A percentile compares a stretch with the other conserved stretches of the same genome.
phyloP scores from a whole-genome alignment of 1,140 invertebrate genomes.

The Cydia fagiglandana region DNA sequence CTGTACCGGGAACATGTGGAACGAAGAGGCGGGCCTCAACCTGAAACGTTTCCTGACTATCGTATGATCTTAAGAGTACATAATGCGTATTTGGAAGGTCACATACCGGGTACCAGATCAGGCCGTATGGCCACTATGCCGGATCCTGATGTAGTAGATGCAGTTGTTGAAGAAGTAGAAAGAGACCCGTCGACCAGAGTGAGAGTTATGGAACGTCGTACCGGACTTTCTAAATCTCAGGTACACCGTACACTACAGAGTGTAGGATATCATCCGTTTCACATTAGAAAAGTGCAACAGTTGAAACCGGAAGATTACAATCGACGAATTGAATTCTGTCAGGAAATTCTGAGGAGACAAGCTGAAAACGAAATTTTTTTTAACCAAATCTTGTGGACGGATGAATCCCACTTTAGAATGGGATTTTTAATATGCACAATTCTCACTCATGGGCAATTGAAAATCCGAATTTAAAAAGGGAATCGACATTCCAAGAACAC shows the following conservation, averaged over 20 bases:
- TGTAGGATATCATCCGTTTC: slow-evolving; percentile 8
- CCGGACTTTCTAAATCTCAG: neutral
- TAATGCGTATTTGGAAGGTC: too few species aligned
- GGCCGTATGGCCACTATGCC: neutral
- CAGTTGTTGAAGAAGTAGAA: neutral
- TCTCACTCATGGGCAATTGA: neutral
- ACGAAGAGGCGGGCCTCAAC: too few species aligned
- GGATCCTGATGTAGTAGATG: neutral
- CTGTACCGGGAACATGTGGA: too few species aligned
- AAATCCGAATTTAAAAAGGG: too few species aligned
- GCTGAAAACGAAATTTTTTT: slow-evolving; percentile 5
- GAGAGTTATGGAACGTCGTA: neutral
- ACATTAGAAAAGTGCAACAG: slow-evolving; percentile 11
- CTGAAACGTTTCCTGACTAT: too few species aligned
- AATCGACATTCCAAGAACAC: too few species aligned
- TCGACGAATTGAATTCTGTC: slow-evolving; percentile 13
- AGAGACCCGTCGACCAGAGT: neutral
- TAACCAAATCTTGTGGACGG: slow-evolving; percentile 14
- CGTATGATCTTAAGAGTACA: too few species aligned
- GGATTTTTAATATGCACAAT: slow-evolving; percentile 22
- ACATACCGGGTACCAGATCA: neutral
- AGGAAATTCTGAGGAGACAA: slow-evolving; percentile 24
- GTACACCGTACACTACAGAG: slow-evolving; percentile 2
- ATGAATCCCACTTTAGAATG: slow-evolving; percentile 14
- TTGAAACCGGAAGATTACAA: slow-evolving; percentile 6